Percentiles rank a stretch among this genome's conserved stretches.
Conservation (phyloP, 2,113 vertebrate genomes). For the Nycticorax nycticorax region DNA sequence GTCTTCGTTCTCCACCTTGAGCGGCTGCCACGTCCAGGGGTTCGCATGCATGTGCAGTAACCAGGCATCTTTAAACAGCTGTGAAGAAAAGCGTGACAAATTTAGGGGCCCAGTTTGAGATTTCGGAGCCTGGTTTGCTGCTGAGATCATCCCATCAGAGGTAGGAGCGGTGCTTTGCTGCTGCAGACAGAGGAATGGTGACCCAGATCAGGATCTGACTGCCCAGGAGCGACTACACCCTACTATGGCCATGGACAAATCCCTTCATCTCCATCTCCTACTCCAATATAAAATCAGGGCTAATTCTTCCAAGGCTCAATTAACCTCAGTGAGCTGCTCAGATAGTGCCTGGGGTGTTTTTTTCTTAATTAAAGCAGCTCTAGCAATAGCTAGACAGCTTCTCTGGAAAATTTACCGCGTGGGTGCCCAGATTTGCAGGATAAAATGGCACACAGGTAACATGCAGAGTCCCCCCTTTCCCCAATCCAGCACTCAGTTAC, state of each 20-base stretch:
- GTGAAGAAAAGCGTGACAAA: not conserved
- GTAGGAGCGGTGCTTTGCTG: not conserved
- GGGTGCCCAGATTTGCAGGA: not conserved
- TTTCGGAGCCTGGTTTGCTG: not conserved
- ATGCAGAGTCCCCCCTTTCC: not conserved
- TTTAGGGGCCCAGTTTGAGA: not conserved
- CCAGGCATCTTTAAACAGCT: conserved; percentile 98
- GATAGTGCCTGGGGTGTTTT: not conserved
- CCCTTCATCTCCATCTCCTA: not conserved
- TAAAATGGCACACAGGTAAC: not conserved
- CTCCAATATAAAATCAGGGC: not conserved
- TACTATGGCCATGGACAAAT: not conserved
- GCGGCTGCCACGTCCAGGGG: conserved; percentile 92
- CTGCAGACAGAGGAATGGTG: not conserved
- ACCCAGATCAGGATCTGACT: not conserved
- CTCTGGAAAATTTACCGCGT: not conserved
- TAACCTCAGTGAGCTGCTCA: not conserved
- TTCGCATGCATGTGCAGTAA: conserved; percentile 86
- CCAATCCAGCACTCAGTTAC: not conserved
- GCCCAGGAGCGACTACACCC: not conserved
- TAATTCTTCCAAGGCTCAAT: not conserved
- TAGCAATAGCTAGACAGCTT: not conserved
- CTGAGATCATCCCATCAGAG: not conserved
- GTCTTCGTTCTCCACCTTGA: conserved; percentile 96
- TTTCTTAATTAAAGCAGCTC: conserved; percentile 4